phyloP scores from a whole-genome alignment of 2,797 vertebrate genomes.

The Onychomys leucogaster region DNA sequence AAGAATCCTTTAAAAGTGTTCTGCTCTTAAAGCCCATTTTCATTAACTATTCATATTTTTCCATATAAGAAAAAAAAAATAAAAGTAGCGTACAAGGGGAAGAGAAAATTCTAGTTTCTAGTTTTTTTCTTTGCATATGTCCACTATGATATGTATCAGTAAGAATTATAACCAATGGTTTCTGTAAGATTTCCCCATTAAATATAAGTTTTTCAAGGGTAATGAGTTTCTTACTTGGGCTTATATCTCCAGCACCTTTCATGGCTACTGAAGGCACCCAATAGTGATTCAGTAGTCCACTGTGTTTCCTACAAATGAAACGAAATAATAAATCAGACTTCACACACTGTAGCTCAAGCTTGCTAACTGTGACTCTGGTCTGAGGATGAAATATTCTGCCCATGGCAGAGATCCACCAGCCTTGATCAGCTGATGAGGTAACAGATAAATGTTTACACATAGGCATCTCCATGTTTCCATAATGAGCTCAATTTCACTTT shows the following conservation, averaged over 20 bases:
- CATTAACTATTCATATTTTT: neutral
- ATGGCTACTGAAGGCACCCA: neutral
- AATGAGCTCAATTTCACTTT: neutral
- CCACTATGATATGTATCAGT: neutral
- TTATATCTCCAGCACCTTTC: neutral
- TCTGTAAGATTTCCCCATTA: neutral
- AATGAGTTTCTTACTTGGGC: neutral
- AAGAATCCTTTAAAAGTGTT: neutral
- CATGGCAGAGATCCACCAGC: neutral
- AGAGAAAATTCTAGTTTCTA: neutral
- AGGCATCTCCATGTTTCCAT: neutral
- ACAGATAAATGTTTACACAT: neutral
- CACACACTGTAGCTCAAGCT: neutral
- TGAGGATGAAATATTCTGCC: neutral
- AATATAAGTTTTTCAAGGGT: neutral
- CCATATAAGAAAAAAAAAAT: conserved; percentile 17
- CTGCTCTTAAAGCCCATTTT: conserved; percentile 8
- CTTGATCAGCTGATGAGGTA: neutral
- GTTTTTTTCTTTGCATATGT: neutral
- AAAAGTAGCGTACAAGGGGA: neutral
- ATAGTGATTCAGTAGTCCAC: neutral
- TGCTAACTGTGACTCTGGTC: neutral
- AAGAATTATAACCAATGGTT: neutral
- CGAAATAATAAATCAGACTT: conserved; percentile 39
- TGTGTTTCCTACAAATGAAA: conserved; percentile 23